These are phyloP conservation scores for Callorhinus ursinus DNA, from an alignment of 2,113 vertebrate species.

Conservation along the genomic window DNA sequence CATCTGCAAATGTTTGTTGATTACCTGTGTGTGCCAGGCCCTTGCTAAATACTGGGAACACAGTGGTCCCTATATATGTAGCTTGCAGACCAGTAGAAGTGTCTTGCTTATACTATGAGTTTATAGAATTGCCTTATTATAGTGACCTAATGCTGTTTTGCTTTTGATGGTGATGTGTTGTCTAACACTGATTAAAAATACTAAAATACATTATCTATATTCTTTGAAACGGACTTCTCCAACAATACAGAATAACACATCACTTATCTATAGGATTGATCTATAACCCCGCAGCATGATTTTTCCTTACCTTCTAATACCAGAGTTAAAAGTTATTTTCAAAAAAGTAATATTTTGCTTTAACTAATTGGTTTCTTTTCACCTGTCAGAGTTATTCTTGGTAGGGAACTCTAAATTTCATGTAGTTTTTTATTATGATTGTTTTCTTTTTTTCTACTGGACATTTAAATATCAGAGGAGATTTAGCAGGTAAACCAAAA, in stretches of 20 bases:
- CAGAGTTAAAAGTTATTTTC: neutral
- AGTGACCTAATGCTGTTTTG: slow-evolving; percentile 83
- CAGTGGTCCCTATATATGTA: neutral
- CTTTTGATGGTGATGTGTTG: neutral
- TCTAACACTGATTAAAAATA: neutral
- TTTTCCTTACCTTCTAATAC: neutral
- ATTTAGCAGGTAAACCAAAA: slow-evolving; percentile 19
- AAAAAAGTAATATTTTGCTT: neutral
- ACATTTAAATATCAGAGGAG: slow-evolving; percentile 56
- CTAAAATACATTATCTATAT: neutral
- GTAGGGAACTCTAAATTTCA: neutral
- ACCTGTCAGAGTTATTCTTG: neutral
- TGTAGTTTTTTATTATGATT: neutral
- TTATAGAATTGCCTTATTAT: slow-evolving; percentile 87
- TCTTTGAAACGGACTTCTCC: slow-evolving; percentile 4
- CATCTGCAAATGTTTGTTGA: neutral
- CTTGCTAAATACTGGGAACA: neutral
- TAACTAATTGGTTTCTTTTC: neutral
- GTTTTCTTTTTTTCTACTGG: slow-evolving; percentile 7
- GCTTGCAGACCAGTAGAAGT: neutral
- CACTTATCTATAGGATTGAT: slow-evolving; percentile 27
- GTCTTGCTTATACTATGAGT: neutral
- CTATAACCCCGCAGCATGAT: neutral
- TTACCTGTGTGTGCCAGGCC: neutral
- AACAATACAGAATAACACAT: neutral